Base-by-base conservation (phyloP, 2,888 invertebrate species). In the Clistopyga incitator region DNA sequence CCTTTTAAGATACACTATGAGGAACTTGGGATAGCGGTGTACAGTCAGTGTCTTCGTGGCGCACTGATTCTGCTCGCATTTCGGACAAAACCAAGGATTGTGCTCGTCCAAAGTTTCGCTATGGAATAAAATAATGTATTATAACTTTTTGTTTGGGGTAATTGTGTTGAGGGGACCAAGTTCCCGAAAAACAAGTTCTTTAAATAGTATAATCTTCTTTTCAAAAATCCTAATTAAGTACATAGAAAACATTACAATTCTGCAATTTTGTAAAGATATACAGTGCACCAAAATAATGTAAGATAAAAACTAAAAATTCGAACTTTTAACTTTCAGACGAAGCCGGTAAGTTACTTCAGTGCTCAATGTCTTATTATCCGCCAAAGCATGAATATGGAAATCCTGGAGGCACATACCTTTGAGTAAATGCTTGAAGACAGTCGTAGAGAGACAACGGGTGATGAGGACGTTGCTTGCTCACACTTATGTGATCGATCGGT, bases 41-140 rank as follows among this genome's bases (percentile, higher is more conserved):
- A 96, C 95, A 10, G 95, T 94, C 78, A 95, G 93, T n/a, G 95
- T 95, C 90, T 95, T 95, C 68, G 95, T 95, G 38, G 95, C 96
- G 89, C 95, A 94, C 88, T 95, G 95, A 88, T 95, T 95, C 82
- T 94, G 93, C 88, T 94, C 93, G 89, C 95, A 96, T 81, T 93
- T 93, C 1, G 95, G 95, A 91, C 96, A 95, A 91, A 94, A 95
- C 95, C 96, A 96, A 3, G 95, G 95, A 91, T 95, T 95, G 88
- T 95, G 94, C 87, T 95, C 95, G 90, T 95, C 95, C 88, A 96
- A 91, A 56, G 94, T 94, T 92, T 96, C 96, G 90, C 95, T 96
- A 90, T 34, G 92, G 91, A 89, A 38, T 92, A 91, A 77, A 15
- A 34, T 20, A 13, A 59, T 45, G 34, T 61, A 54, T 11, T 11